Base-by-base conservation (phyloP, 1,140 invertebrate genomes). In the Neodiprion fabricii region DNA sequence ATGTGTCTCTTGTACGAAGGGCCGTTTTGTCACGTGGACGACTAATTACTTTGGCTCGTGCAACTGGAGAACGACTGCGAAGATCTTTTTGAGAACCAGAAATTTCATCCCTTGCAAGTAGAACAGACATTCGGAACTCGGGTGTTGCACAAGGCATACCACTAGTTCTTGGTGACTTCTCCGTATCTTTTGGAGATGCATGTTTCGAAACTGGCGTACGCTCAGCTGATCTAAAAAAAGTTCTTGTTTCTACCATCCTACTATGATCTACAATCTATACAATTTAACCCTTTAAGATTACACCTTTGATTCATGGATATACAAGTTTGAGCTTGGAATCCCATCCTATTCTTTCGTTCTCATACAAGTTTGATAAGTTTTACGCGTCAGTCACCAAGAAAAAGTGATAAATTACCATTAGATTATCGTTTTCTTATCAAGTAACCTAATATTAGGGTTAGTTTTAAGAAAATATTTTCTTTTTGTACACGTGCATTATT, bases 61-160 rank as follows among this genome's bases (percentile, higher is more conserved):
- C 76, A 12, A 79, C 82, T 28, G 87, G 86, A 1, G 87, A 88
- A 72, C 85, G 83, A 69, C 77, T 85, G 49, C 87, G 86, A 14
- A 86, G 75, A 49, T 88, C 87, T 71, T 89, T 88, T 71, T 87
- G 85, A 4, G 85, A 82, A 48, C 75, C 75, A 0, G 83, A 83
- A 74, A 92, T 92, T 76, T 93, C 92, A 71, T 92, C 91, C 73
- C 91, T 91, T 2, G 92, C 90, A 78, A 94, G 83, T 71, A 94
- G 86, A 67, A 94, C 91, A 0, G 92, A 93, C 92, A 94, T 94
- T 69, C 92, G 90, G 84, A 93, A 93, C 90, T 93, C 87, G 3
- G 87, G 86, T n/a, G 85, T 88, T 1, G 83, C 83, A 77, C 86
- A 87, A 12, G 85, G 76, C 0, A 84, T 82, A 48, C 78, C 80